Base-by-base conservation (phyloP, 2,888 invertebrate species). In the Mythimna lalbum region DNA sequence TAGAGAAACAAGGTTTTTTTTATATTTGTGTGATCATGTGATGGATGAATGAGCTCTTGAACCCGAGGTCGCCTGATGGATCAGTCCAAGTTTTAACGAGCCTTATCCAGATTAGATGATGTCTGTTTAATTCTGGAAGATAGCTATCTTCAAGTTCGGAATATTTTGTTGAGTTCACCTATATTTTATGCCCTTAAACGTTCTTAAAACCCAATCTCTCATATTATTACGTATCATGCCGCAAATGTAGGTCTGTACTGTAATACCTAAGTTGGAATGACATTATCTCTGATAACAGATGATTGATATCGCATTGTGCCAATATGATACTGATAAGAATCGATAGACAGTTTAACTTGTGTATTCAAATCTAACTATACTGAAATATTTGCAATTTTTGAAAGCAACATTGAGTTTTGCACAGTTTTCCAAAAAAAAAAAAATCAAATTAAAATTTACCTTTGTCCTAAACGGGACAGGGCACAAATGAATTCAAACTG, bases 231-330 rank as follows among this genome's bases (percentile, higher is more conserved):
- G 23, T 52, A 52, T 5, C 47, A 49, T 39, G 1, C 12, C 27
- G 19, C 64, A 56, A 69, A 67, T 57, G 1, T 71, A 70, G 59
- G 70, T 63, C 23, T 52, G 33, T 10, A 63, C 36, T 19, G 33
- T 50, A 61, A 61, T 67, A 70, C 43, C 10, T 59, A 55, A 64
- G 60, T 66, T 55, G 50, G 59, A 57, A 63, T 71, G 68, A 74
- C 82, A 53, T 74, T 80, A 80, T 78, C 74, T 63, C 47, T 63
- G 82, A 78, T 80, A 80, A 71, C 64, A 43, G 1, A 19, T 74
- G 80, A 81, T 81, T 80, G 78, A 82, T 81, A 81, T 69, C 66
- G 31, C 63, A 64, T 43, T 78, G 61, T 66, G 62, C 57, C 21
- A 67, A 77, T 81, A 70, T n/a, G 3, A 21, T 10, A 0, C 19